Percentiles rank a stretch among this genome's conserved stretches.
Conservation (phyloP, 1,140 invertebrate species). For the Zaprionus africanus region DNA sequence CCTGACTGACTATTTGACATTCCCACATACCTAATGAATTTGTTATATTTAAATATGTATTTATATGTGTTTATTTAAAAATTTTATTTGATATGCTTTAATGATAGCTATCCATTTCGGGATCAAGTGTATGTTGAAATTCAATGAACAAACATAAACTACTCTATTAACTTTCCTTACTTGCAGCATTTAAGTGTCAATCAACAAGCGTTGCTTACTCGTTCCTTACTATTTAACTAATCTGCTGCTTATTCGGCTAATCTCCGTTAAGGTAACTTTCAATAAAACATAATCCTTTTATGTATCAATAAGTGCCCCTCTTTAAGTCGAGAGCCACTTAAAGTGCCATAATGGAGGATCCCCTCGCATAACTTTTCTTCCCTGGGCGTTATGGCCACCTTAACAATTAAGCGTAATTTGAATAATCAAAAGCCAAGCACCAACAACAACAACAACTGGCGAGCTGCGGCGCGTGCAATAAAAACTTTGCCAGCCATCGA, state of each 20-base stretch:
- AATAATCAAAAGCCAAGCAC: constrained; percentile 82
- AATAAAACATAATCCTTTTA: neutral
- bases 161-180: too few species aligned
- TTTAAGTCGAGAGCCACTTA: neutral
- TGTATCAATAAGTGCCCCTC: neutral
- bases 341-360: neutral
- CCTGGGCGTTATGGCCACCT: constrained; percentile 54
- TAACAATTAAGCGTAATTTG: constrained; percentile 80
- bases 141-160: too few species aligned
- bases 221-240: too few species aligned
- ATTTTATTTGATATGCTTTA: too few species aligned
- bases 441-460: constrained; percentile 49
- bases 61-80: too few species aligned
- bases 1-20: too few species aligned
- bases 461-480: constrained; percentile 65
- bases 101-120: too few species aligned
- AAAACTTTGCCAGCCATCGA: constrained; percentile 75
- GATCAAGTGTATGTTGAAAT: too few species aligned
- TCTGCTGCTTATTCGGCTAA: neutral
- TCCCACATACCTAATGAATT: too few species aligned
- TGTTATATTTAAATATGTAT: too few species aligned
- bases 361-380: neutral
- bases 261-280: neutral
- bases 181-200: neutral
- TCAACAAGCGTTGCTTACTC: too few species aligned